Evolutionary conservation across 1,140 invertebrate genomes (phyloP).

Genomic region (Pararge aegeria): DNA sequence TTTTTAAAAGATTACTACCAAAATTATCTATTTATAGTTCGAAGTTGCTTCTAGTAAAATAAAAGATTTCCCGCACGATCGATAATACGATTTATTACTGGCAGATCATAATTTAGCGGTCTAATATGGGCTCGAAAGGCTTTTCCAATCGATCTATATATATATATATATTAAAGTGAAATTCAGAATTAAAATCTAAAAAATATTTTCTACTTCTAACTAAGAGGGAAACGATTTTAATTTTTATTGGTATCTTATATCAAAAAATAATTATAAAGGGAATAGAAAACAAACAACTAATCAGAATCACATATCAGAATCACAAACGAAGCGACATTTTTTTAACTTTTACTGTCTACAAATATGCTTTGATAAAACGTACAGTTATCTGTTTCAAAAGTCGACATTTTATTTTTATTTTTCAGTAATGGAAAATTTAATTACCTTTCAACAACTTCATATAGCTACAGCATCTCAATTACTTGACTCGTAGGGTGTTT

Average conservation of each 20-base stretch:
- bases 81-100: no score
- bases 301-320: neutral
- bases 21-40: no score
- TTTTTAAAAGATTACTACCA: no score
- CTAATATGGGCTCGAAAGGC: no score
- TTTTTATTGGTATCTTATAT: constrained; percentile 3
- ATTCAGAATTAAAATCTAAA: neutral
- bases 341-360: neutral
- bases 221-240: neutral
- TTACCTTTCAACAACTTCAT: no score
- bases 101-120: no score
- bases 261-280: neutral
- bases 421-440: no score
- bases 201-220: neutral
- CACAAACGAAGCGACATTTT: neutral
- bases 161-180: neutral
- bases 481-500: no score
- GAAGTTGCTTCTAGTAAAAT: no score
- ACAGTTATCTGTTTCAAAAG: neutral
- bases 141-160: no score
- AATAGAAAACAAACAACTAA: neutral
- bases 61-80: no score
- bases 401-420: neutral
- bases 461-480: no score
- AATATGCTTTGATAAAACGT: neutral